Conservation (phyloP, 1,140 invertebrate genomes). For the Elymnias hypermnestra region DNA sequence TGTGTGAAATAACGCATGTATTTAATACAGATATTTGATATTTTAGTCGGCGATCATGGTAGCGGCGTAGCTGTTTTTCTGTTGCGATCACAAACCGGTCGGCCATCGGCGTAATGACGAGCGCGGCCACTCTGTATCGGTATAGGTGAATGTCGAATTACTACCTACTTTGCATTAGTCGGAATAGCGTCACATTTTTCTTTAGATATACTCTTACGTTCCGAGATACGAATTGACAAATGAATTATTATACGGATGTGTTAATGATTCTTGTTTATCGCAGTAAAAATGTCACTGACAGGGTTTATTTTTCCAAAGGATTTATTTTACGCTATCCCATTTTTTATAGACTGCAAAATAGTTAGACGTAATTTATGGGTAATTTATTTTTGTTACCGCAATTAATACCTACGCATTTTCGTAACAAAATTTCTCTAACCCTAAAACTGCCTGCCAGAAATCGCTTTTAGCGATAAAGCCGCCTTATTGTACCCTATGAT, state of each 20-base stretch:
- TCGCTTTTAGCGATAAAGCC: too few species aligned
- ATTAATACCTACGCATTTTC: too few species aligned
- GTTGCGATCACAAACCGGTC: conserved; percentile 70
- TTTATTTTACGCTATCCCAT: too few species aligned
- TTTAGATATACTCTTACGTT: conserved; percentile 6
- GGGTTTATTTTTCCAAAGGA: too few species aligned
- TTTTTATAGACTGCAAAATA: too few species aligned
- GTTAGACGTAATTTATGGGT: too few species aligned
- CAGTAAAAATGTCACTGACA: conserved; percentile 2
- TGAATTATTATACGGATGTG: conserved; percentile 10
- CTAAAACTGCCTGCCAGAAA: too few species aligned
- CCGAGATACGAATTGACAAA: conserved; percentile 10
- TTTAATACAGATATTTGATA: conserved; percentile 2
- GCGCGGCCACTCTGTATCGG: conserved; percentile 25
- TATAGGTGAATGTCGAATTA: conserved; percentile 57
- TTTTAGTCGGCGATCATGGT: conserved; percentile 28
- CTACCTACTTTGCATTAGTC: conserved; percentile 59
- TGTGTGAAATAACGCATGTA: background rate
- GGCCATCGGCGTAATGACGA: conserved; percentile 61
- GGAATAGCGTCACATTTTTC: conserved; percentile 36
- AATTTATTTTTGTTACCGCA: too few species aligned
- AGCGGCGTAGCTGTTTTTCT: conserved; percentile 63
- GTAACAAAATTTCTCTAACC: too few species aligned
- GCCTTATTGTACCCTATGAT: too few species aligned
- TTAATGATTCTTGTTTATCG: conserved; percentile 2